Conservation (phyloP, 1,140 invertebrate species). For the Brachionus koreanus region DNA sequence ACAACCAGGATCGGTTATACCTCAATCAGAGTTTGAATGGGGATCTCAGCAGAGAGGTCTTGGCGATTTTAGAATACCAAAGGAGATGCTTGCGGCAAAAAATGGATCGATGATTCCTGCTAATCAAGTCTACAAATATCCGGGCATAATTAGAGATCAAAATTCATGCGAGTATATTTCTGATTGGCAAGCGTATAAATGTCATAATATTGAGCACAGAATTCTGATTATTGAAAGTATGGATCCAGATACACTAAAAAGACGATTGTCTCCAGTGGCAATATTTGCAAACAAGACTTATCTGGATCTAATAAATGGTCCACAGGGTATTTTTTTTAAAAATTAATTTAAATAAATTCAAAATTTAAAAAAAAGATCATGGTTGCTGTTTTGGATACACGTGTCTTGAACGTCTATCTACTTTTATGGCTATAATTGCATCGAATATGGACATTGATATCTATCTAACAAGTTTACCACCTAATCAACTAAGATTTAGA, state of each 20-base stretch:
- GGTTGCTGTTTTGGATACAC: slow-evolving; percentile 57
- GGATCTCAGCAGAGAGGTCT: slow-evolving; percentile 50
- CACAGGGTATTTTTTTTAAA: slow-evolving; percentile 43
- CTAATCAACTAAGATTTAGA: slow-evolving; percentile 49
- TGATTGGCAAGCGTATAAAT: slow-evolving; percentile 52
- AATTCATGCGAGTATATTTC: slow-evolving; percentile 44
- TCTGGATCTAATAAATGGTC: slow-evolving; percentile 58
- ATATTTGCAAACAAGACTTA: slow-evolving; percentile 49
- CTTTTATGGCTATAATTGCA: slow-evolving; percentile 52
- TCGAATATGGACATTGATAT: slow-evolving; percentile 47
- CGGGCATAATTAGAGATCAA: slow-evolving; percentile 49
- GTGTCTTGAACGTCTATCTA: slow-evolving; percentile 53
- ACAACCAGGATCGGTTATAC: slow-evolving; percentile 46
- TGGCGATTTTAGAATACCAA: slow-evolving; percentile 55
- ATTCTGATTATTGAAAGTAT: slow-evolving; percentile 55
- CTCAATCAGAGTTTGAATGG: slow-evolving; percentile 54
- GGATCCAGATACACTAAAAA: slow-evolving; percentile 54
- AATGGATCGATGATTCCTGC: slow-evolving; percentile 49
- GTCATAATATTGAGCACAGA: slow-evolving; percentile 48
- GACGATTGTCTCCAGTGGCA: slow-evolving; percentile 54
- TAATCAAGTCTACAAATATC: slow-evolving; percentile 47
- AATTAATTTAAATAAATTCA: too few species aligned
- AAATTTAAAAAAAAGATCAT: slow-evolving; percentile 55
- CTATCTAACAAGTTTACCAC: slow-evolving; percentile 45
- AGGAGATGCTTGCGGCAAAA: slow-evolving; percentile 48